phyloP scores from a whole-genome alignment of 1,140 invertebrate genomes.

The Microplitis mediator region DNA sequence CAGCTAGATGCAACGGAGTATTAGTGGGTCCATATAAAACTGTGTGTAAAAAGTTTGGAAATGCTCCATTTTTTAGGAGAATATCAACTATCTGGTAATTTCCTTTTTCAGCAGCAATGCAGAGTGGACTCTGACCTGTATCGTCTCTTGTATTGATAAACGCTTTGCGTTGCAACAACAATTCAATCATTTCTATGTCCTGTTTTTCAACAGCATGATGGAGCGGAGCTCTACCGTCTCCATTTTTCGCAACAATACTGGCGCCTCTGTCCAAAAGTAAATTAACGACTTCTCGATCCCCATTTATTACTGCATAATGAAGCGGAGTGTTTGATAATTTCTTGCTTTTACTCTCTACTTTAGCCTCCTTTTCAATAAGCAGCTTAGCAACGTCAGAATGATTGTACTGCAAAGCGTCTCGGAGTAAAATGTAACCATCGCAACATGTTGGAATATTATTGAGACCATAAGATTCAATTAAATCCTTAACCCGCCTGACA shows the following conservation, averaged over 20 bases:
- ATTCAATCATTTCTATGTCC: neutral
- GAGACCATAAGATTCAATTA: neutral
- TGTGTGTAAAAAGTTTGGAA: too few relatives aligned
- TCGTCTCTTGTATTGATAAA: neutral
- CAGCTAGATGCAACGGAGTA: too few relatives aligned
- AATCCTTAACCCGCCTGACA: neutral
- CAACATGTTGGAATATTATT: neutral
- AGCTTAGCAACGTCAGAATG: neutral
- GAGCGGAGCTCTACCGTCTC: constrained; percentile 4
- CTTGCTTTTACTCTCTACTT: neutral
- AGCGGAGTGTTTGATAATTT: constrained; percentile 1
- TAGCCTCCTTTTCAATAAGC: neutral
- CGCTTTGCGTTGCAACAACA: neutral
- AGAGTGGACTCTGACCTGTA: neutral
- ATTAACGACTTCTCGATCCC: constrained; percentile 9
- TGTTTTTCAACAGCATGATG: constrained; percentile 1
- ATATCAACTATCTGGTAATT: constrained; percentile 8
- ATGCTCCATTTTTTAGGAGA: constrained; percentile 13
- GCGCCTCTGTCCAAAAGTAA: constrained; percentile 17
- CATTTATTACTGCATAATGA: constrained; percentile 20
- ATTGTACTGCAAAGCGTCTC: neutral
- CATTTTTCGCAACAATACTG: constrained; percentile 9
- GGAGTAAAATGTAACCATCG: neutral
- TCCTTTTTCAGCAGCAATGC: constrained; percentile 2
- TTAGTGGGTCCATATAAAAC: too few relatives aligned